Percentiles rank a stretch among this genome's conserved stretches.
Evolutionary conservation across 2,797 vertebrate genomes (phyloP).

Genomic region (Apodemus agrarius): DNA sequence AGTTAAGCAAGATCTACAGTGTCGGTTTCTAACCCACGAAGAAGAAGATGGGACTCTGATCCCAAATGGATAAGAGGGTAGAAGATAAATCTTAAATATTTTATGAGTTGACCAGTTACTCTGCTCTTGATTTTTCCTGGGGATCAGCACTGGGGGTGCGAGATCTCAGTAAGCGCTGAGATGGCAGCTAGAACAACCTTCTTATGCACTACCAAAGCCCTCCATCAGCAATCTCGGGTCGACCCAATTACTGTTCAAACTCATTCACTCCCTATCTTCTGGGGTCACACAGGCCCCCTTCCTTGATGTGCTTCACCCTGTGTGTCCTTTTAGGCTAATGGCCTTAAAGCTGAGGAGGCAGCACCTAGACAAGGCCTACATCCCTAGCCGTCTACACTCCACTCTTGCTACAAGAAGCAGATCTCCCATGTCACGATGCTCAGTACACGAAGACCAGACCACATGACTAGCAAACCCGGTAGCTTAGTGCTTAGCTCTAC

Average conservation of each 20-base stretch:
- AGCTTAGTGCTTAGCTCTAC: background rate
- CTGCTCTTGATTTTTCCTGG: background rate
- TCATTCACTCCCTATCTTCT: background rate
- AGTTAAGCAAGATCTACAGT: background rate
- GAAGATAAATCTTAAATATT: slow-evolving; percentile 15
- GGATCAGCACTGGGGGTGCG: background rate
- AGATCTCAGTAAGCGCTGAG: slow-evolving; percentile 38
- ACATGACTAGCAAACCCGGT: background rate
- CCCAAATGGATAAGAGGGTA: background rate
- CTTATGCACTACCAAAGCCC: background rate
- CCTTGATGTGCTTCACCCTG: background rate
- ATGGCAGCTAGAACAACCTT: background rate
- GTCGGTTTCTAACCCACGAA: background rate
- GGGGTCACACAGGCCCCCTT: background rate
- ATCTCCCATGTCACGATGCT: background rate
- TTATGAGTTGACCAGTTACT: background rate
- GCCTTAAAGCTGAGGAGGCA: background rate
- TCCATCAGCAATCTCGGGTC: background rate
- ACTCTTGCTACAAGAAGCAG: background rate
- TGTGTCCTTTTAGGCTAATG: background rate
- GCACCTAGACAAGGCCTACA: background rate
- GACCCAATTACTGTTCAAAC: background rate
- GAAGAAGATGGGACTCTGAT: background rate
- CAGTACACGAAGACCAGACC: background rate
- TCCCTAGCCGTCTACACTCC: background rate